phyloP scores from a whole-genome alignment of 2,888 invertebrate species.

The Oxycera nigricornis region DNA sequence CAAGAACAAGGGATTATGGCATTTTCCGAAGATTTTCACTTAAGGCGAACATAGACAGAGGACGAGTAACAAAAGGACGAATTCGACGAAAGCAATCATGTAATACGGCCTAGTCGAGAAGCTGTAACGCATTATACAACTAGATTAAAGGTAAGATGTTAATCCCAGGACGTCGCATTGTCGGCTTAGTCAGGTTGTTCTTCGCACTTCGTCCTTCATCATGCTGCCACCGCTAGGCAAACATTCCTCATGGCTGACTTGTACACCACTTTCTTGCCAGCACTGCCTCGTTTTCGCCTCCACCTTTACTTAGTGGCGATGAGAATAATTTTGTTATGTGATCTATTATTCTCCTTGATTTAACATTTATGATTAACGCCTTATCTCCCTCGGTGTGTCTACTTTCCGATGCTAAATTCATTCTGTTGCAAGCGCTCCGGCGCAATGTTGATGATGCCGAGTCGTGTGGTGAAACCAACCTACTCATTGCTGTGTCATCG shows the following conservation, averaged over 20 bases:
- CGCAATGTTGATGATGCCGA: not conserved
- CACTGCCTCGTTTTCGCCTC: not conserved
- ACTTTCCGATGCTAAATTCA: not conserved
- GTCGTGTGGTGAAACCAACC: too few relatives aligned
- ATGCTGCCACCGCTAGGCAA: not conserved
- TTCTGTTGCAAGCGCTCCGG: not conserved
- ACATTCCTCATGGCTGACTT: not conserved
- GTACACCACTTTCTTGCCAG: not conserved
- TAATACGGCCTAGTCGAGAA: conserved; percentile 19
- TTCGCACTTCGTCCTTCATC: conserved; percentile 23
- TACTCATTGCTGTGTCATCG: too few relatives aligned
- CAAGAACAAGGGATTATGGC: conserved; percentile 44
- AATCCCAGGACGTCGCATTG: conserved; percentile 40
- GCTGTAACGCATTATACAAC: conserved; percentile 23
- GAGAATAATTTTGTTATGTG: conserved; percentile 38
- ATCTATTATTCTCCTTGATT: conserved; percentile 37
- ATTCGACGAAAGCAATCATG: conserved; percentile 34
- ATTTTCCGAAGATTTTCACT: conserved; percentile 38
- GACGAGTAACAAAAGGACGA: not conserved
- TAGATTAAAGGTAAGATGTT: conserved; percentile 47
- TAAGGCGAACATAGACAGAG: conserved; percentile 6
- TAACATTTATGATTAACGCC: conserved; percentile 39
- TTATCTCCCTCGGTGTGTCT: not conserved
- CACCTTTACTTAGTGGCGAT: conserved; percentile 28
- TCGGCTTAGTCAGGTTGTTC: not conserved